phyloP scores from a whole-genome alignment of 1,140 invertebrate genomes.

The Drosophila bipectinata region DNA sequence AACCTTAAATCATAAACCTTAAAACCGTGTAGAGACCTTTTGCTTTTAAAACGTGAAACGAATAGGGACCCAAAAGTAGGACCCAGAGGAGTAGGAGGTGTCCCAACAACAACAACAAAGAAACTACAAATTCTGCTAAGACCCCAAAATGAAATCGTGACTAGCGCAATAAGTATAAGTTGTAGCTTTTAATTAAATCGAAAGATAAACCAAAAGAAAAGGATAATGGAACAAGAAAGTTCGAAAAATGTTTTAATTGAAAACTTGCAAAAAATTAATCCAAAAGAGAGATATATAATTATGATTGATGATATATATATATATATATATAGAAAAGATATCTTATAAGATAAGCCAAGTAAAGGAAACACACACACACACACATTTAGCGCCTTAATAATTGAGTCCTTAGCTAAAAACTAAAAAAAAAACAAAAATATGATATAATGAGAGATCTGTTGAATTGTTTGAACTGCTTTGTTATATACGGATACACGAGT shows the following conservation, averaged over 20 bases:
- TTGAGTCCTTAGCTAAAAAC: conserved; percentile 71
- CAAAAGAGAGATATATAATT: neutral
- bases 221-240: neutral
- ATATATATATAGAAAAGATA: conserved; percentile 10
- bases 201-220: neutral
- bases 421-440: conserved; percentile 6
- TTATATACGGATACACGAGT: conserved; percentile 32
- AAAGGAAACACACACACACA: conserved; percentile 19
- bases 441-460: conserved; percentile 31
- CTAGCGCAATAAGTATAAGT: neutral
- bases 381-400: conserved; percentile 72
- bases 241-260: neutral
- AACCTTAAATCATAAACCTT: no score
- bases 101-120: neutral
- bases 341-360: conserved; percentile 23
- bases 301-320: no score
- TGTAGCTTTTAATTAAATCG: neutral
- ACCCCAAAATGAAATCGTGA: neutral
- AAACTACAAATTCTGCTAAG: conserved; percentile 1
- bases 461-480: conserved; percentile 71
- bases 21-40: no score
- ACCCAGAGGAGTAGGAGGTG: no score
- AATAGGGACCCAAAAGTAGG: no score
- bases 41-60: no score
- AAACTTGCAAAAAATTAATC: no score